These are phyloP conservation scores for Aquatica leii DNA, from an alignment of 2,888 invertebrate species.

Conservation along the genomic window DNA sequence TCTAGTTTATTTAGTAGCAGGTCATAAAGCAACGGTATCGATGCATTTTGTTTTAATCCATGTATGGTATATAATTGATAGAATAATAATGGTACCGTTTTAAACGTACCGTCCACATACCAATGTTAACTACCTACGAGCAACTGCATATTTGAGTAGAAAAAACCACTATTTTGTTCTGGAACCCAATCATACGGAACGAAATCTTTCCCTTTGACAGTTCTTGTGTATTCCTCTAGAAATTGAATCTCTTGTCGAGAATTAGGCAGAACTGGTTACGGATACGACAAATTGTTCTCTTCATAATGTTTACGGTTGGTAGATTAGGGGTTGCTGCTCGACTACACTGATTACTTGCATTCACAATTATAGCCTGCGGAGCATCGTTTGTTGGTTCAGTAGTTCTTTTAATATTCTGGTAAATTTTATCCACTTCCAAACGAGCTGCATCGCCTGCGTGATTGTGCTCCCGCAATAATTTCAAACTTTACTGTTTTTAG, in stretches of 20 bases:
- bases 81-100: constrained; percentile 27
- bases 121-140: constrained; percentile 23
- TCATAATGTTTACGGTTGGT: neutral
- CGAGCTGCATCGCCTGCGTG: constrained; percentile 63
- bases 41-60: constrained; percentile 7
- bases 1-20: constrained; percentile 32
- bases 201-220: neutral
- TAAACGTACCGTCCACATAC: constrained; percentile 40
- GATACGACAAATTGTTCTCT: constrained; percentile 7
- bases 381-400: neutral
- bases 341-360: neutral
- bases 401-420: neutral
- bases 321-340: neutral
- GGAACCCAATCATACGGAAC: constrained; percentile 8
- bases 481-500: neutral
- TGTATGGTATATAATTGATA: constrained; percentile 1
- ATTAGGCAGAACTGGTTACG: constrained; percentile 2
- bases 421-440: neutral
- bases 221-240: neutral
- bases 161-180: neutral
- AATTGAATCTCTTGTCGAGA: neutral
- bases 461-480: constrained; percentile 53
- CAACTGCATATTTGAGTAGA: constrained; percentile 1
- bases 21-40: constrained; percentile 36
- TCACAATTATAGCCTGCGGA: neutral